Evolutionary conservation across 2,888 invertebrate species (phyloP), one percentile per base, ranked within the genome.

Genomic region (Chalcosyrphus nemorum): DNA sequence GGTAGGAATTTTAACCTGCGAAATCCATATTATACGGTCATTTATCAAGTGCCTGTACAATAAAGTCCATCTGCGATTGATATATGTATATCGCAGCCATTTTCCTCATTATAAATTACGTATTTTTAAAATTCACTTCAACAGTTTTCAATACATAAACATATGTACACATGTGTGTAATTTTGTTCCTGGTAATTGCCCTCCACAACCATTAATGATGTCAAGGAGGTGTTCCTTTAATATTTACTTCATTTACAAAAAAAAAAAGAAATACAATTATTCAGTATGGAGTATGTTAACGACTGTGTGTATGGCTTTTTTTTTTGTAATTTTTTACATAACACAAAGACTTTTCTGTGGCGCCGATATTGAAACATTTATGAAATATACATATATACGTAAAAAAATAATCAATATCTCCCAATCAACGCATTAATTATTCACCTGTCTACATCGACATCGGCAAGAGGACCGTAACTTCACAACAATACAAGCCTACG

Each of bases 401-500:
- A n/a, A n/a, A 57, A 63, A 27, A 47, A 74, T 57, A 80, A 84
- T 84, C 80, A 74, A 84, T 84, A 74, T 11, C 13, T 70, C 61
- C 57, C 74, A 63, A 59, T 81, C 80, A 70, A 24, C 63, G 32
- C 43, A 41, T 80, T 57, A 57, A 57, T 80, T 74, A 71, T 47
- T 65, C 59, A 71, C 17, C 35, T 57, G 11, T 38, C 75, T 56
- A 57, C 63, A 70, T 41, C 35, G 59, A 17, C 63, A 57, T 47
- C 47, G 50, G 52, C 11, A 7, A 35, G 54, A 63, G 54, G 76
- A 45, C 32, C 50, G 15, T 52, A 45, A 74, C 68, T 84, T 84
- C 80, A 84, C 84, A 84, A 75, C 84, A 84, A 84, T 84, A 80
- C 84, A 84, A 63, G 84, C 21, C 68, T 63, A 80, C 47, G 74